Base-by-base conservation (phyloP, 2,888 invertebrate genomes). In the Punctoribates punctum region DNA sequence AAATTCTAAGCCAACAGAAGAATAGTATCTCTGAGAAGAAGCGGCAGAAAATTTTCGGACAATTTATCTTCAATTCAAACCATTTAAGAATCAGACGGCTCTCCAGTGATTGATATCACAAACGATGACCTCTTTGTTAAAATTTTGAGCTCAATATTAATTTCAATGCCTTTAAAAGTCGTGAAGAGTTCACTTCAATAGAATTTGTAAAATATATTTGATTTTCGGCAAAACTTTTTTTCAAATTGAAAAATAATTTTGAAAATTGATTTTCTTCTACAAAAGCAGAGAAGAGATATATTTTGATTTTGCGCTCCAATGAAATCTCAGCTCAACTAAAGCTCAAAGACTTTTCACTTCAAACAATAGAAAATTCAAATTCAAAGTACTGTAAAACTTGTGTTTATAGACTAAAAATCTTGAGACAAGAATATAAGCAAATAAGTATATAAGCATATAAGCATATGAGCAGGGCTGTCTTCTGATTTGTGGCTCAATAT, bases 31-130 rank as follows among this genome's bases (percentile, higher is more conserved):
- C 1, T 51, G 5, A 51, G 51, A n/a, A 51, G 17, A 51, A 51
- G 42, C 8, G 20, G 51, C 51, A 20, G 20, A 51, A 20, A 51
- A 51, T 51, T 51, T 20, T 51, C 20, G 20, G 51, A 51, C 51
- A 51, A 60, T 60, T 60, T 60, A 60, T 60, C 60, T 60, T 60
- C 25, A 60, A 60, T 60, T 25, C 60, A 60, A 25, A 60, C 15
- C 25, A 27, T 60, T 60, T 20, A 23, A 60, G 27, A 60, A 9
- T 25, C 23, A 25, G 23, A 25, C 27, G 13, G 25, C 6, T 15
- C 27, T 60, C 23, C 1, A 60, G 60, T 60, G 60, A 60, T 60
- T 60, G 60, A 60, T 60, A 60, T 25, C 25, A 11, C 17, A 60
- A 60, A 27, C 60, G 60, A 60, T 60, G 60, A 60, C 60, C 60